Percentiles rank a stretch among this genome's conserved stretches.
phyloP scores from a whole-genome alignment of 2,888 invertebrate genomes.

The Tetrapedia diversipes region DNA sequence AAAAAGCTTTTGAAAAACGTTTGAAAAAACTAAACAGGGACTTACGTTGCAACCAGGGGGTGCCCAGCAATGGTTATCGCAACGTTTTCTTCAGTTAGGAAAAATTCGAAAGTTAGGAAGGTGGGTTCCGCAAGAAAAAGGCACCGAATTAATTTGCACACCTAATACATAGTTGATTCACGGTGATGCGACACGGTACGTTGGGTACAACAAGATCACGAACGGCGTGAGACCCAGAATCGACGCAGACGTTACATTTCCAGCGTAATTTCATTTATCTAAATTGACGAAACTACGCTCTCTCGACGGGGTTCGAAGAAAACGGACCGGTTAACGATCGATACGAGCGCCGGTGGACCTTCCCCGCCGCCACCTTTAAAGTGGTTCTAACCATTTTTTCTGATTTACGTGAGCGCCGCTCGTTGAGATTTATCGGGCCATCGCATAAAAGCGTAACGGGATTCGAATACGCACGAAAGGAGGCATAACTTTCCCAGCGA shows the following conservation, averaged over 20 bases:
- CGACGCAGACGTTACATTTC: too few species aligned
- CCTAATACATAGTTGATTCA: too few species aligned
- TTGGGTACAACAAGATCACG: not conserved
- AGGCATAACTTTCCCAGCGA: slow-evolving; percentile 7
- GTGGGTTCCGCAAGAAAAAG: too few species aligned
- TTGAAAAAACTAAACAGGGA: too few species aligned
- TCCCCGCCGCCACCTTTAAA: slow-evolving; percentile 26
- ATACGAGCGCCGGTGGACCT: not conserved
- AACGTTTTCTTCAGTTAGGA: too few species aligned
- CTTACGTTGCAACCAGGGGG: too few species aligned
- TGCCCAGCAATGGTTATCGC: too few species aligned
- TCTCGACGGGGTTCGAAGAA: not conserved
- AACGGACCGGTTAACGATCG: slow-evolving; percentile 35
- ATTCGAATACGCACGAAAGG: slow-evolving; percentile 33
- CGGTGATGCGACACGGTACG: not conserved
- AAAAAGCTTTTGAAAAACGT: too few species aligned
- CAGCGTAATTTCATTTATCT: slow-evolving; percentile 39
- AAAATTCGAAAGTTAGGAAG: too few species aligned
- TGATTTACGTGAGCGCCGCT: slow-evolving; percentile 35
- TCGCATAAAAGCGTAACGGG: slow-evolving; percentile 27
- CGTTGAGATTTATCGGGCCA: slow-evolving; percentile 38
- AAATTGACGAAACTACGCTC: slow-evolving; percentile 36
- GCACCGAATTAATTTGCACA: too few species aligned
- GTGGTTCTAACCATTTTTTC: slow-evolving; percentile 45
- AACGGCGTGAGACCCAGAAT: not conserved